Evolutionary conservation across 2,888 invertebrate genomes (phyloP), one percentile per base, ranked within the genome.

Genomic region (Rhaphigaster nebulosa): DNA sequence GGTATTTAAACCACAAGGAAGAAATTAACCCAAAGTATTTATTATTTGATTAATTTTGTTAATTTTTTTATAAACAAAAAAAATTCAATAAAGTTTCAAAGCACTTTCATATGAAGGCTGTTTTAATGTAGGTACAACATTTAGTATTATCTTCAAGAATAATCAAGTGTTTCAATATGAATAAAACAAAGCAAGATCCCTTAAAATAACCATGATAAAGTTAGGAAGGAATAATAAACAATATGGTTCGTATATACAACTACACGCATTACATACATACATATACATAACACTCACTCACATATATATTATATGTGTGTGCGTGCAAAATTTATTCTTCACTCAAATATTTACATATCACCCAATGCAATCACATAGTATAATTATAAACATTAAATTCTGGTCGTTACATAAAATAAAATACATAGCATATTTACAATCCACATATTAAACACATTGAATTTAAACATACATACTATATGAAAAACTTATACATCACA

Each of bases 291-390:
- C 34, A 13, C 45, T 50, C 84, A 84, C n/a, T 29, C 26, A 50
- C 50, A 50, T 54, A 87, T n/a, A 52, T 54, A 26, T 41, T 38
- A 45, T n/a, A 45, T 89, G n/a, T 90, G 41, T 91, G 26, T 54
- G 89, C 54, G 89, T 87, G 54, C 87, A 87, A 91, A 91, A 90
- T 92, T 91, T 91, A 92, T 90, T 89, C 84, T 84, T 84, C 90
- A 90, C 60, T 84, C 56, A 87, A 60, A 52, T 90, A 90, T 90
- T 76, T 90, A 90, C 56, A 90, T 91, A 92, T 92, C 91, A 92
- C 92, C 91, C 92, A 92, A 92, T 91, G 91, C 91, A 87, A 92
- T 92, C 92, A 92, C 92, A 91, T 92, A 92, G 91, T 91, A 91
- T 92, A 92, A 45, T 87, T 70, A 60, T 90, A 80, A 89, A 89